Base-by-base conservation (phyloP, 2,888 invertebrate genomes). In the Phaonia tiefii region DNA sequence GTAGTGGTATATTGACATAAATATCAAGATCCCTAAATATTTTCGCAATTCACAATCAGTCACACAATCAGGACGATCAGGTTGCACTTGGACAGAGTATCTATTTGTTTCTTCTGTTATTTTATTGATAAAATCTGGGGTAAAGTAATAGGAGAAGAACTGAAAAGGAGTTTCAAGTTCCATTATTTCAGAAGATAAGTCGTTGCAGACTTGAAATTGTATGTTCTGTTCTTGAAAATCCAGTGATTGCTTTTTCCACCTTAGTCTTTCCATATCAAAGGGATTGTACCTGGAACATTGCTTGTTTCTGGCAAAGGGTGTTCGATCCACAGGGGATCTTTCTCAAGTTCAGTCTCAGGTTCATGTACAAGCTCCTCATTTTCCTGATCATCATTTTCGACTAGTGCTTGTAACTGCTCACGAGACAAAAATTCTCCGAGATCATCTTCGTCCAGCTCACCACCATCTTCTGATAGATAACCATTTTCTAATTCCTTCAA, bases 51-150 rank as follows among this genome's bases (percentile, higher is more conserved):
- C 44, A 44, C 44, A 44, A 44, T 44, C 44, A 44, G 44, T 44
- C n/a, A 13, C 13, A n/a, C n/a, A n/a, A n/a, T n/a, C n/a, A n/a
- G n/a, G n/a, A n/a, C n/a, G n/a, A n/a, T n/a, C n/a, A n/a, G n/a
- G n/a, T n/a, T n/a, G n/a, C n/a, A n/a, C n/a, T n/a, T n/a, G n/a
- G n/a, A n/a, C n/a, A n/a, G n/a, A n/a, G n/a, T n/a, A n/a, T n/a
- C n/a, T n/a, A n/a, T n/a, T n/a, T n/a, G n/a, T n/a, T n/a, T n/a
- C n/a, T n/a, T n/a, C n/a, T n/a, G n/a, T n/a, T n/a, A n/a, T n/a
- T n/a, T n/a, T n/a, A n/a, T n/a, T n/a, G n/a, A 44, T 44, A 44
- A 44, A 44, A 44, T 44, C 44, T 44, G 44, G 44, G n/a, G 44
- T 44, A 44, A 44, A 44, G 13, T 44, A 44, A 44, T 44, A 8